Evolutionary conservation across 2,113 vertebrate genomes (phyloP).

Genomic region (Dromas ardeola): DNA sequence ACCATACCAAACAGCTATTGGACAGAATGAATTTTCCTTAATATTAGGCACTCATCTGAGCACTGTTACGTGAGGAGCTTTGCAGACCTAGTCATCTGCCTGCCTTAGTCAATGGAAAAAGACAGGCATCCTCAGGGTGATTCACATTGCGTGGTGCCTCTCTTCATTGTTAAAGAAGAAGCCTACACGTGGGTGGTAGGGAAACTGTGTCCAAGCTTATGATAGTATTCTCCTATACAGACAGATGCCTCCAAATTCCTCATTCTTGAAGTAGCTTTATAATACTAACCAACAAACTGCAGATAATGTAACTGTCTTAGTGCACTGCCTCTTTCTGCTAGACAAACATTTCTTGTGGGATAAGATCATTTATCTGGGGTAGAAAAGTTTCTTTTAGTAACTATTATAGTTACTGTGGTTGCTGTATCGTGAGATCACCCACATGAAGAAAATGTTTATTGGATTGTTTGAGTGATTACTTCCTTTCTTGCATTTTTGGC

Average conservation of each 20-base stretch:
- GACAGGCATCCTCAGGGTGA: neutral
- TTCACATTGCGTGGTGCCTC: neutral
- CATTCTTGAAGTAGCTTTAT: neutral
- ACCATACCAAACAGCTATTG: neutral
- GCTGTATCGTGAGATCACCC: constrained; percentile 42
- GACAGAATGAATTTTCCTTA: neutral
- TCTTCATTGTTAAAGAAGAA: neutral
- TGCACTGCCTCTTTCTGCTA: neutral
- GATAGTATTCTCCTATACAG: neutral
- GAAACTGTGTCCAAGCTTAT: neutral
- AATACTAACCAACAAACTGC: neutral
- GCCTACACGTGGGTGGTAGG: neutral
- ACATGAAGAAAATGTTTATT: constrained; percentile 66
- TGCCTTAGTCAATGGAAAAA: neutral
- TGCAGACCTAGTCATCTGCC: neutral
- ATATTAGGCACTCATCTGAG: neutral
- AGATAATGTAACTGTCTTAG: neutral
- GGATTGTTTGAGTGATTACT: constrained; percentile 59
- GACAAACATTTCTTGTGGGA: constrained; percentile 29
- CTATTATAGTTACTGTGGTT: constrained; percentile 31
- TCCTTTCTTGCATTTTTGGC: constrained; percentile 55
- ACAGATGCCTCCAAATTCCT: neutral
- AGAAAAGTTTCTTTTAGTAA: constrained; percentile 5
- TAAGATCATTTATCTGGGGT: neutral
- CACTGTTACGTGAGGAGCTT: neutral